phyloP scores from a whole-genome alignment of 2,888 invertebrate species.

The Cheilosia impressa region DNA sequence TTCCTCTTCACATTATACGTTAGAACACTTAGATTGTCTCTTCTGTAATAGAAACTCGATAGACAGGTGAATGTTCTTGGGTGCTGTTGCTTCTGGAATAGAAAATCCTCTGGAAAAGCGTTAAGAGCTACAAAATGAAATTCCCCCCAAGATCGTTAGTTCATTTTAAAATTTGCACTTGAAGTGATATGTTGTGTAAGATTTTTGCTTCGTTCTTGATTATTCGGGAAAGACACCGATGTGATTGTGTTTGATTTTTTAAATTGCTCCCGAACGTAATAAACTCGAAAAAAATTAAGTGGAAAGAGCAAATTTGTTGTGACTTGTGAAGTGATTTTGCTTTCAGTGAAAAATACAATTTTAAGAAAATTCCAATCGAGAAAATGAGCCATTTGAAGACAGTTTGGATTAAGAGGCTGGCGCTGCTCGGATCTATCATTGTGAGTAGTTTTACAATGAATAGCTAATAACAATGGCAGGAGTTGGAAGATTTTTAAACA shows the following conservation, averaged over 20 bases:
- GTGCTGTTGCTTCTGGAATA: slow-evolving; percentile 20
- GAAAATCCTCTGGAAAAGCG: slow-evolving; percentile 56
- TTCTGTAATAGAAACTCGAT: slow-evolving; percentile 50
- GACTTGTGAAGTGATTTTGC: slow-evolving; percentile 24
- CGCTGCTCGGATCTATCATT: slow-evolving; percentile 44
- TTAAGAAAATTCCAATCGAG: not conserved
- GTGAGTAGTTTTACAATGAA: slow-evolving; percentile 33
- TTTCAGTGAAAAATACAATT: slow-evolving; percentile 5
- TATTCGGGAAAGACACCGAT: slow-evolving; percentile 12
- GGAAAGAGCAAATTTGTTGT: not conserved
- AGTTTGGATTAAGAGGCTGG: slow-evolving; percentile 56
- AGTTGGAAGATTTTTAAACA: not conserved
- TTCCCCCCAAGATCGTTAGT: slow-evolving; percentile 44
- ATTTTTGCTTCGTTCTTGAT: slow-evolving; percentile 7
- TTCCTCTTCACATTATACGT: slow-evolving; percentile 48
- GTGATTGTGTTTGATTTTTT: not conserved
- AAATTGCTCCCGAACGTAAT: not conserved
- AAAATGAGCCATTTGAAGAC: slow-evolving; percentile 45
- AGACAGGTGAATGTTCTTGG: slow-evolving; percentile 72
- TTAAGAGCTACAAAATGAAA: slow-evolving; percentile 62
- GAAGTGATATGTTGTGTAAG: slow-evolving; percentile 65
- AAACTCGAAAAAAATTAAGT: too few relatives aligned
- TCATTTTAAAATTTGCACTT: slow-evolving; percentile 71
- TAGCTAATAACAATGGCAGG: too few relatives aligned
- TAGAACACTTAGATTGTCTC: slow-evolving; percentile 49